phyloP scores from a whole-genome alignment of 2,888 invertebrate species.

The Taphrorychus bicolor region DNA sequence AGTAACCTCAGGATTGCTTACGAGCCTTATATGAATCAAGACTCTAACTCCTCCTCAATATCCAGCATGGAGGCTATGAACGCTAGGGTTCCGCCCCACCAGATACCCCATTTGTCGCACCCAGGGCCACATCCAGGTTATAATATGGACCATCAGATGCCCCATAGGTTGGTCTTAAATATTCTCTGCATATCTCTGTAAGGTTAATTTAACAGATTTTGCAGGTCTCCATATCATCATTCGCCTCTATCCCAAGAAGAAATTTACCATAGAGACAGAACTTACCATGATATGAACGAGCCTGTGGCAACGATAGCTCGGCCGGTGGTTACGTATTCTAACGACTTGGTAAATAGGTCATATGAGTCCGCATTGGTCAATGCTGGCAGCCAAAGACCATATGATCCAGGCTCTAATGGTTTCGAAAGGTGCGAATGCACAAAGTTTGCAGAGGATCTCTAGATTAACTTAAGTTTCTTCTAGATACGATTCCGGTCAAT shows the following conservation, averaged over 20 bases:
- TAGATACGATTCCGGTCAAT: slow-evolving; percentile 66
- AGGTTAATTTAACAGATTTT: not conserved
- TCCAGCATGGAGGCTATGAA: slow-evolving; percentile 74
- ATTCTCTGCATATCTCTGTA: not conserved
- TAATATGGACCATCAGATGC: slow-evolving; percentile 60
- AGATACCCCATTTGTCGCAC: slow-evolving; percentile 58
- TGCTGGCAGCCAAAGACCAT: slow-evolving; percentile 65
- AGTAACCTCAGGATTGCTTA: slow-evolving; percentile 62
- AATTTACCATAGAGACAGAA: slow-evolving; percentile 60
- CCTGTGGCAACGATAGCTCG: slow-evolving; percentile 65
- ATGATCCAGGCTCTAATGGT: slow-evolving; percentile 61
- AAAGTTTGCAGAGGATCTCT: not conserved
- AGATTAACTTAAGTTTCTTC: not conserved
- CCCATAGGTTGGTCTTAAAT: slow-evolving; percentile 57
- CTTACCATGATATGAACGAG: slow-evolving; percentile 70
- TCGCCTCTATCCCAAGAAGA: slow-evolving; percentile 66
- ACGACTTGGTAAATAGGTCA: slow-evolving; percentile 60
- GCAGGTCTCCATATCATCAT: slow-evolving; percentile 68
- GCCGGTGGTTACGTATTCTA: slow-evolving; percentile 67
- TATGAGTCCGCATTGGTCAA: slow-evolving; percentile 63
- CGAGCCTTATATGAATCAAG: slow-evolving; percentile 73
- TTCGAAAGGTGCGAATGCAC: slow-evolving; percentile 39
- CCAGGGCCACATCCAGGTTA: slow-evolving; percentile 65
- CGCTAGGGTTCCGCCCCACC: slow-evolving; percentile 58
- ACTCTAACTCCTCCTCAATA: slow-evolving; percentile 74